Conservation (phyloP, 1,140 invertebrate genomes). For the Atta texana region DNA sequence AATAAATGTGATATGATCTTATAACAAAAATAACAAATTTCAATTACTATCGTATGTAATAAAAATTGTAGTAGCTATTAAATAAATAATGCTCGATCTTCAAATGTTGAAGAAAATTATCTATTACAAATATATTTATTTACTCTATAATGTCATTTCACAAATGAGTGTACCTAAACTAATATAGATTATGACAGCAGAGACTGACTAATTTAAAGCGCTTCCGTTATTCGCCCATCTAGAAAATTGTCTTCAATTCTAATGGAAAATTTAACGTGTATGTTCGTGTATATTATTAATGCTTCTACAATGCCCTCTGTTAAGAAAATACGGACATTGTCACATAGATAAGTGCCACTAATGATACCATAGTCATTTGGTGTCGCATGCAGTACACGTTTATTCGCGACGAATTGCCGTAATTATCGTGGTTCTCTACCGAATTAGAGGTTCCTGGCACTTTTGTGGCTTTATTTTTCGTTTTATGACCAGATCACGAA, state of each 20-base stretch:
- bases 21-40: slow-evolving; percentile 17
- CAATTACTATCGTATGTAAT: neutral
- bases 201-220: neutral
- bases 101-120: neutral
- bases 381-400: slow-evolving; percentile 68
- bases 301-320: neutral
- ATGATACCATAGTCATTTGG: slow-evolving; percentile 15
- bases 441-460: slow-evolving; percentile 52
- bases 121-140: neutral
- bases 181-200: neutral
- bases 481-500: slow-evolving; percentile 4
- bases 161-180: no score
- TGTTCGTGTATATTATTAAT: slow-evolving; percentile 31
- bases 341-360: slow-evolving; percentile 36
- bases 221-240: slow-evolving; percentile 4
- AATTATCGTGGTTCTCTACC: slow-evolving; percentile 65
- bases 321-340: slow-evolving; percentile 30
- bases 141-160: neutral
- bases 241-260: slow-evolving; percentile 47
- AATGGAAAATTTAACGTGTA: slow-evolving; percentile 26
- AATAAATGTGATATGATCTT: slow-evolving; percentile 11
- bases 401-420: slow-evolving; percentile 63
- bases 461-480: neutral
- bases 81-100: neutral
- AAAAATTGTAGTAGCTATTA: neutral